Percentiles rank a stretch among this genome's conserved stretches.
Conservation (phyloP, 2,888 invertebrate genomes). For the Pimpla rufipes region DNA sequence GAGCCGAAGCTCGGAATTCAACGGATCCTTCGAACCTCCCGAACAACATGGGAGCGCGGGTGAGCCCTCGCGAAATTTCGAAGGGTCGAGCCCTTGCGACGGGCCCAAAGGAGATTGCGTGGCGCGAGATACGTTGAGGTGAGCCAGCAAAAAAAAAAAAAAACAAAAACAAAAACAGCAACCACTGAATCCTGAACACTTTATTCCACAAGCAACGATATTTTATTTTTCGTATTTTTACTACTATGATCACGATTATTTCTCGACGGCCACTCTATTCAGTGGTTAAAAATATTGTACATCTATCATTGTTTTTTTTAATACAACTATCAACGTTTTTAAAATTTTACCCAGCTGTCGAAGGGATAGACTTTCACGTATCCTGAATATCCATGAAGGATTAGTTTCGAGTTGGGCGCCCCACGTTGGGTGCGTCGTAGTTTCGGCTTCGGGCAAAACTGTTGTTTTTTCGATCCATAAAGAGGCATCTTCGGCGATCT, state of each 20-base stretch:
- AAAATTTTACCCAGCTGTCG: slow-evolving; percentile 8
- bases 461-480: neutral
- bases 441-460: neutral
- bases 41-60: slow-evolving; percentile 35
- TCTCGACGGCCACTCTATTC: slow-evolving; percentile 11
- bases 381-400: slow-evolving; percentile 15
- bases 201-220: slow-evolving; percentile 42
- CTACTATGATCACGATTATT: neutral
- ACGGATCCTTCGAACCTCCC: slow-evolving; percentile 32
- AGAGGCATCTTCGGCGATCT: neutral
- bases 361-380: slow-evolving; percentile 4
- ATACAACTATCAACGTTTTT: neutral
- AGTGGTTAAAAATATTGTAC: slow-evolving; percentile 23
- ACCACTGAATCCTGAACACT: slow-evolving; percentile 6
- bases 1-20: slow-evolving; percentile 29
- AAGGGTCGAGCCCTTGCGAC: neutral
- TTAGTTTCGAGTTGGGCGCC: slow-evolving; percentile 8
- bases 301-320: slow-evolving; percentile 49
- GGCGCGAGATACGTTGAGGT: slow-evolving; percentile 54
- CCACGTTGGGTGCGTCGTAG: neutral
- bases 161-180: neutral
- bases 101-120: slow-evolving; percentile 39
- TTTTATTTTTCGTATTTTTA: slow-evolving; percentile 20
- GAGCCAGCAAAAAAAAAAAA: slow-evolving; percentile 44
- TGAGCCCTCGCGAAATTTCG: slow-evolving; percentile 20